Evolutionary conservation across 92 coral and sea anemone genomes (phyloP), one percentile per base, ranked within the genome.

Genomic region (Bergia sp.): DNA sequence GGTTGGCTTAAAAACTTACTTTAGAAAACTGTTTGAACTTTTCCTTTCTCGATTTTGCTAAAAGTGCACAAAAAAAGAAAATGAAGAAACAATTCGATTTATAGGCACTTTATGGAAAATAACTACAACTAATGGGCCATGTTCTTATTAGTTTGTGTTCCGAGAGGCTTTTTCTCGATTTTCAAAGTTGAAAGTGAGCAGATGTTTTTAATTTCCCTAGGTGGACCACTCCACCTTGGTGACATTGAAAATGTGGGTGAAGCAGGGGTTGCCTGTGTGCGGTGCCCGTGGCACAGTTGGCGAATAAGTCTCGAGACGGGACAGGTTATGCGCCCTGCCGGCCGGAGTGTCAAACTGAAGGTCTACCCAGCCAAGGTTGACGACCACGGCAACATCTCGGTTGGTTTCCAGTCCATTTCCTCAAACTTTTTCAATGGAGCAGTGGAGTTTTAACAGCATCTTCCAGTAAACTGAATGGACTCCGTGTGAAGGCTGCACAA

Each of bases 201-300:
- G 5, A 1, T 44, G 29, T 58, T 61, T 65, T 61, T 69, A 38
- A 71, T 21, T 53, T 18, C 47, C 18, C 73, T 85, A 96, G 98
- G 98, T 42, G 98, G 97, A 1, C 97, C 98, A 6, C 96, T 96
- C 21, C 94, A 96, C 81, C 96, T 96, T 73, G 95, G 98, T 7
- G 98, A 96, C 50, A 94, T 96, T 41, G 96, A 96, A 86, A 93
- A 83, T 78, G 86, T 94, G 20, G 97, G 98, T 21, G 96, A 93
- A 77, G 97, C 94, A 73, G 74, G 86, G 2, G 43, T 90, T 74
- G 95, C 95, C 29, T 94, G 98, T 87, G 80, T 96, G 1, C 95
- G 93, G n/a, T 96, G 97, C 65, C 97, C 97, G 0, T 96, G 98
- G 97, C 98, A 96, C 80, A 92, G 91, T 80, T 96, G 97, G 97